phyloP scores from a whole-genome alignment of 2,888 invertebrate species.

The Epinotia bilunana region DNA sequence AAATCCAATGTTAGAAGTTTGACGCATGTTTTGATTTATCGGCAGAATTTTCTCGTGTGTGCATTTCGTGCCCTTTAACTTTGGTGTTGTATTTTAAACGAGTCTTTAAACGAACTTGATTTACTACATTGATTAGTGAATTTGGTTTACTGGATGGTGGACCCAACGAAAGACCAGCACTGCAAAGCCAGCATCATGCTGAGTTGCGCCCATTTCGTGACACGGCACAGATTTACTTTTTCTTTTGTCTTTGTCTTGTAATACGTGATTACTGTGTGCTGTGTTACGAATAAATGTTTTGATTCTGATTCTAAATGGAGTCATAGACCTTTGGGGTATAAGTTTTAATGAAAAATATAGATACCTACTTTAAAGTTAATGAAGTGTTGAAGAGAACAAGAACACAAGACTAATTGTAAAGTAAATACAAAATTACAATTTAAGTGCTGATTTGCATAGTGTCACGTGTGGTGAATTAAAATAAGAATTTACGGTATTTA shows the following conservation, averaged over 20 bases:
- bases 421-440: neutral
- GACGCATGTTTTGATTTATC: conserved; percentile 47
- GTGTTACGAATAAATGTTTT: too few relatives aligned
- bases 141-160: too few relatives aligned
- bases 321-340: neutral
- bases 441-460: neutral
- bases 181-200: too few relatives aligned
- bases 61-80: conserved; percentile 23
- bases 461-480: conserved; percentile 8
- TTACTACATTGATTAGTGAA: too few relatives aligned
- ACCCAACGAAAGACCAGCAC: too few relatives aligned
- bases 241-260: too few relatives aligned
- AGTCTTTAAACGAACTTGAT: conserved; percentile 5
- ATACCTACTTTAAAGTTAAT: neutral
- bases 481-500: neutral
- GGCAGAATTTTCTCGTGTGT: conserved; percentile 47
- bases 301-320: too few relatives aligned
- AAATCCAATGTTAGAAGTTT: conserved; percentile 51
- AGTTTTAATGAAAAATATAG: neutral
- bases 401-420: too few relatives aligned
- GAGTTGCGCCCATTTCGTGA: too few relatives aligned
- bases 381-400: neutral
- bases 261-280: too few relatives aligned
- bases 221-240: too few relatives aligned
- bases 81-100: conserved; percentile 17